phyloP scores from a whole-genome alignment of 2,113 vertebrate species.

The Mus pahari region DNA sequence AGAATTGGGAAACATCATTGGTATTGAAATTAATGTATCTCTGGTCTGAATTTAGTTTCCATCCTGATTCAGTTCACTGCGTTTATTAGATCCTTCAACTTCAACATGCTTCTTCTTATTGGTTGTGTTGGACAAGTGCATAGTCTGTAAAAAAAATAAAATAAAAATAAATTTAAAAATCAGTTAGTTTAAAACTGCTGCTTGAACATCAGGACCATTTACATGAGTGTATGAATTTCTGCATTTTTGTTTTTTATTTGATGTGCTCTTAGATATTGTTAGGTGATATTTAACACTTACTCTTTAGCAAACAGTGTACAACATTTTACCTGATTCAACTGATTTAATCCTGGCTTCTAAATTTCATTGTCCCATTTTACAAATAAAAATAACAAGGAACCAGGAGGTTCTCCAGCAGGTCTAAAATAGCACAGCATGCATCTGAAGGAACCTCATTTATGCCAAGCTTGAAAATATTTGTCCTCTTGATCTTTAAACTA shows the following conservation, averaged over 20 bases:
- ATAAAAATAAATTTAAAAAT: background rate
- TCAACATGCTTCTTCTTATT: background rate
- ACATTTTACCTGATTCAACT: background rate
- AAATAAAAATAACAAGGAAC: background rate
- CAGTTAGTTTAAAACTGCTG: background rate
- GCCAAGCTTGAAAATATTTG: background rate
- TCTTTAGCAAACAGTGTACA: background rate
- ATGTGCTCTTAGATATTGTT: background rate
- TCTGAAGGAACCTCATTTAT: background rate
- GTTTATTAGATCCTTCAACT: background rate
- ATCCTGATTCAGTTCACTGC: background rate
- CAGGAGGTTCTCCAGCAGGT: background rate
- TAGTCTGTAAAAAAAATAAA: background rate
- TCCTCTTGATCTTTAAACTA: background rate
- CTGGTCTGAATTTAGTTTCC: background rate
- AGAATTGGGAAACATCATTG: background rate
- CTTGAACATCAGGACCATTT: background rate
- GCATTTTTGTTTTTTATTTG: background rate
- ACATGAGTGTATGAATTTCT: background rate
- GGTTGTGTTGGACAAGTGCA: background rate
- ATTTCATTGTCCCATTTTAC: background rate
- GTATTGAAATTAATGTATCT: background rate
- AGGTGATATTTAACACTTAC: background rate
- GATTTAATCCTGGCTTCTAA: background rate
- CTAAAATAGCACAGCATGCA: background rate